Base-by-base conservation (phyloP, 1,140 invertebrate genomes). In the Monochamus saltuarius region DNA sequence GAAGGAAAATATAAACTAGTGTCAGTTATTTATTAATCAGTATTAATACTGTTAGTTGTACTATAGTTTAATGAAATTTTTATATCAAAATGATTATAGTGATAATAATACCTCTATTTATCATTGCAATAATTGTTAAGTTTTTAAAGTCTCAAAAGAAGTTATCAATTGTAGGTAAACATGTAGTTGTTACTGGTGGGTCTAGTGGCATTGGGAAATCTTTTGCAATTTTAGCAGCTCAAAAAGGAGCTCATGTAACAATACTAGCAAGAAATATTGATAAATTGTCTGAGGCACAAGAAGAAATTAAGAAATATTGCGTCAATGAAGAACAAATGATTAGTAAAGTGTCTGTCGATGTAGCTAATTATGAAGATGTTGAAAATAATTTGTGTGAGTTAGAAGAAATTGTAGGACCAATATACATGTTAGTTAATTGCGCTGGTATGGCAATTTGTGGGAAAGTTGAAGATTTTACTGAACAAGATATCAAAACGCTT, bases 161-260 rank as follows among this genome's bases (percentile, higher is more conserved):
- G 22, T 29, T 29, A 54, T 67, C 73, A 80, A 59, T 81, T 78
- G 70, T 78, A 68, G 78, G 78, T 7, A 83, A 79, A 68, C 85
- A 87, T 76, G 83, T 87, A 40, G 81, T 86, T 19, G 82, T 97
- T n/a, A 96, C 93, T 19, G 96, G 96, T 46, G 96, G 95, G 34
- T 98, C 95, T 0, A 95, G 92, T 80, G 96, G 96, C 6, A 98
- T 98, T 67, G 96, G 96, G 3, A 90, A 93, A 76, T 84, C 86
- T 45, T 73, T 93, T 14, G 95, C 94, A 0, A 80, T 88, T 11
- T 81, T 91, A 70, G 90, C 87, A 35, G 88, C 87, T 2, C 81
- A 81, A 74, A 75, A 83, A 64, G 95, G 95, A 47, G 94, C 93
- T 2, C 81, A 91, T 80, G 91, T 99, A 0, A 94, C 94, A 0